phyloP scores from a whole-genome alignment of 1,140 invertebrate genomes.

The Megalopta genalis region DNA sequence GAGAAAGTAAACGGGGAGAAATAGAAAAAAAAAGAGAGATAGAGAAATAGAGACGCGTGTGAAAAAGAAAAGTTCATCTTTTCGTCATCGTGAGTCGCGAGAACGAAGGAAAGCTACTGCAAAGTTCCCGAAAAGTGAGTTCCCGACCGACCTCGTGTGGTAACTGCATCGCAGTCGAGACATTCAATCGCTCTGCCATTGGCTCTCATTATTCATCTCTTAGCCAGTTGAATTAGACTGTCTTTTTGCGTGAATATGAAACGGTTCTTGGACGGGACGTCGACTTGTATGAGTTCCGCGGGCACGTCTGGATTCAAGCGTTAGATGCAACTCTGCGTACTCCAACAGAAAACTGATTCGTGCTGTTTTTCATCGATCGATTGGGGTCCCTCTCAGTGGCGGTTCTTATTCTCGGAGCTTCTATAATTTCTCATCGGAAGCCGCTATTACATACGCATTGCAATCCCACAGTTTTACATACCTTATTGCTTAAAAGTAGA shows the following conservation, averaged over 20 bases:
- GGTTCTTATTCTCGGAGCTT: too few relatives aligned
- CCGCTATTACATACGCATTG: too few relatives aligned
- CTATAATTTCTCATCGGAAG: too few relatives aligned
- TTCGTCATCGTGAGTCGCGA: conserved; percentile 11
- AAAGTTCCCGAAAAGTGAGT: conserved; percentile 62
- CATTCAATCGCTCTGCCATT: conserved; percentile 79
- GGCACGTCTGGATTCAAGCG: conserved; percentile 46
- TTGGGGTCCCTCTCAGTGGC: neutral
- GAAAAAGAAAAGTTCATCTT: neutral
- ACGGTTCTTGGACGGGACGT: conserved; percentile 29
- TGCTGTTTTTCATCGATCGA: neutral
- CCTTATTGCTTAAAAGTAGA: too few relatives aligned
- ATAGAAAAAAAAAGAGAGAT: conserved; percentile 1
- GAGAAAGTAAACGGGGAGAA: neutral
- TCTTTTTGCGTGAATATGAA: conserved; percentile 3
- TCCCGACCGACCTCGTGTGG: conserved; percentile 58
- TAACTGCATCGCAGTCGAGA: conserved; percentile 73
- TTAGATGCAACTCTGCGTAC: conserved; percentile 18
- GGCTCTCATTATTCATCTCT: conserved; percentile 80
- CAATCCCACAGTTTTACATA: too few relatives aligned
- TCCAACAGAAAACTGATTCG: neutral
- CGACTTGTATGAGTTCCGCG: conserved; percentile 33
- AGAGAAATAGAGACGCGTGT: neutral
- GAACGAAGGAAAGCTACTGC: conserved; percentile 60
- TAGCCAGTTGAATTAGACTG: conserved; percentile 59